phyloP scores from a whole-genome alignment of 2,113 vertebrate genomes.

The Sus scrofa region T2T-Sscrofa CM000826.6:76647501-76648000 shows the following conservation, averaged over 20 bases:
- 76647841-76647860: slow-evolving; percentile 59
- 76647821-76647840: not conserved
- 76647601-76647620: not conserved
- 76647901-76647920: slow-evolving; percentile 64
- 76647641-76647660: slow-evolving; percentile 36
- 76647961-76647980: slow-evolving; percentile 72
- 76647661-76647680: slow-evolving; percentile 34
- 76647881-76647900: slow-evolving; percentile 39
- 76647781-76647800: not conserved
- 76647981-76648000: slow-evolving; percentile 47
- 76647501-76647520: not conserved
- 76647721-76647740: not conserved
- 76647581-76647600: not conserved
- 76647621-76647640: not conserved
- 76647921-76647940: not conserved
- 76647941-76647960: slow-evolving; percentile 30
- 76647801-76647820: not conserved
- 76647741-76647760: not conserved
- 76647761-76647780: not conserved
- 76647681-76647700: not conserved
- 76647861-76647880: slow-evolving; percentile 37
- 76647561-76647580: slow-evolving; percentile 53
- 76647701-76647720: slow-evolving; percentile 26
- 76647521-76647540: not conserved
- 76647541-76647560: not conserved